Conservation (phyloP, 2,113 vertebrate genomes). For the Prunella fulvescens region DNA sequence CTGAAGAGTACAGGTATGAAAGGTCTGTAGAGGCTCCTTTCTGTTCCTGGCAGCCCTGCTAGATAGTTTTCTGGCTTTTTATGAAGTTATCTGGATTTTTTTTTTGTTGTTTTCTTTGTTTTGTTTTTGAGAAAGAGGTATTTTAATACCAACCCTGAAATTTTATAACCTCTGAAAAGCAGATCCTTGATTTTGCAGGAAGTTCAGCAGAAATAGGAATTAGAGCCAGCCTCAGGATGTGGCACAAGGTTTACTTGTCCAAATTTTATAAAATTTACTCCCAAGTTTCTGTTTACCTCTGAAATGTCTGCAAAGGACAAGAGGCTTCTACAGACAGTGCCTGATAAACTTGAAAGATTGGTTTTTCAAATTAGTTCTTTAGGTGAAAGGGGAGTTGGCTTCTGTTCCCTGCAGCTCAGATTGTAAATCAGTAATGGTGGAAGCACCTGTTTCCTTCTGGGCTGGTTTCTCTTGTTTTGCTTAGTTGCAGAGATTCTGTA, state of each 20-base stretch:
- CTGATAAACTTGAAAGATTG: background rate
- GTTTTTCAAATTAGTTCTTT: background rate
- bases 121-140: background rate
- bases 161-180: background rate
- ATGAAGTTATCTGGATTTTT: background rate
- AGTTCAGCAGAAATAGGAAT: background rate
- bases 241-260: background rate
- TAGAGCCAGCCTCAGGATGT: background rate
- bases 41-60: background rate
- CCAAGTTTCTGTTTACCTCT: background rate
- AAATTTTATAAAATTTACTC: background rate
- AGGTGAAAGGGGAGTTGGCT: background rate
- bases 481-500: background rate
- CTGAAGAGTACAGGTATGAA: background rate
- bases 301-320: background rate
- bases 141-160: background rate
- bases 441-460: conserved; percentile 2
- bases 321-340: background rate
- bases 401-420: background rate
- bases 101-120: background rate
- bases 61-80: background rate
- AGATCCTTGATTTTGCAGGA: background rate
- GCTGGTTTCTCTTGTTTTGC: background rate
- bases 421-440: background rate
- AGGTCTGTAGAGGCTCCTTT: background rate